Conservation (phyloP, 2,888 invertebrate species). For the Melinaea menophilus region DNA sequence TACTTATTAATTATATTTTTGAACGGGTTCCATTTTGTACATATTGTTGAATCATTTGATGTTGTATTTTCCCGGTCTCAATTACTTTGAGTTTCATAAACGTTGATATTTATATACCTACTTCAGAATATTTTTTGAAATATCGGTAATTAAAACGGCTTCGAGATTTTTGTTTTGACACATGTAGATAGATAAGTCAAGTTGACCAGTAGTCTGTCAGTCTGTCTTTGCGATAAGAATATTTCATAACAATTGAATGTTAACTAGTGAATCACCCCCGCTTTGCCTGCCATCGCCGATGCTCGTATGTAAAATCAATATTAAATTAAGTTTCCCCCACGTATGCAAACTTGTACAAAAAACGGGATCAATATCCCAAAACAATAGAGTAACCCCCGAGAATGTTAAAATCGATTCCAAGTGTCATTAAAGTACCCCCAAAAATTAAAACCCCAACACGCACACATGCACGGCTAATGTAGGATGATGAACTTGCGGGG, state of each 20-base stretch:
- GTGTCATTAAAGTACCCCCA: constrained; percentile 78
- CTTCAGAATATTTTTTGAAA: too few species aligned
- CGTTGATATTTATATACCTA: too few species aligned
- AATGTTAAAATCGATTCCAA: constrained; percentile 75
- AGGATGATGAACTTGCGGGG: constrained; percentile 51
- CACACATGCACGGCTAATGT: constrained; percentile 46
- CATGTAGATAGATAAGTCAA: too few species aligned
- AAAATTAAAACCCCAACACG: constrained; percentile 70
- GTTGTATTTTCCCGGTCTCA: too few species aligned
- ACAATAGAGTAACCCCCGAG: constrained; percentile 74
- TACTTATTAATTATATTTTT: constrained; percentile 68
- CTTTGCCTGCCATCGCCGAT: too few species aligned
- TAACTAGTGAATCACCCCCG: too few species aligned
- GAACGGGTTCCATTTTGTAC: constrained; percentile 27
- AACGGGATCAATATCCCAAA: constrained; percentile 64
- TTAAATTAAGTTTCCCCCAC: constrained; percentile 34
- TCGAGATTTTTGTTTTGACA: too few species aligned
- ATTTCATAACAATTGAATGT: too few species aligned
- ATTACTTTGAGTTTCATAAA: too few species aligned
- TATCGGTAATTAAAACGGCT: too few species aligned
- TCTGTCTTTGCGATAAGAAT: too few species aligned
- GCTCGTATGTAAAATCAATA: constrained; percentile 19
- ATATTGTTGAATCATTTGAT: background rate
- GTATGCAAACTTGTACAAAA: constrained; percentile 59
- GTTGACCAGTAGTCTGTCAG: too few species aligned